These are phyloP conservation scores for Agrotis puta DNA, from an alignment of 2,888 invertebrate species.

Conservation along the genomic window DNA sequence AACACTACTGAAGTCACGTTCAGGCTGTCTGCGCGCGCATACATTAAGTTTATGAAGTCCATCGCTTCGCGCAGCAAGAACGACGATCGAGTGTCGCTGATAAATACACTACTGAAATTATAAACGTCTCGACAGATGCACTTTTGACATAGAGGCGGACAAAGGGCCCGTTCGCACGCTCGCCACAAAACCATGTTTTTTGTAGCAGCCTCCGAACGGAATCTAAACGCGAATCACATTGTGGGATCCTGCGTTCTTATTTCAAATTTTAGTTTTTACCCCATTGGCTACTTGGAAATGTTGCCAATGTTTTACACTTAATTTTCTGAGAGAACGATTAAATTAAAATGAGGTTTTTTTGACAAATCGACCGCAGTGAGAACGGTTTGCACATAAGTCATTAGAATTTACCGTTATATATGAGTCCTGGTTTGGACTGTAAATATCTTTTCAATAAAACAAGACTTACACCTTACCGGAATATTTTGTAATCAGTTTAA, in stretches of 20 bases:
- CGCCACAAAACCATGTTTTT: slow-evolving; percentile 81
- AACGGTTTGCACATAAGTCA: slow-evolving; percentile 43
- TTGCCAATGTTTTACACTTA: slow-evolving; percentile 61
- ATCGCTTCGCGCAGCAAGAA: slow-evolving; percentile 34
- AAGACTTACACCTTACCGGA: not conserved
- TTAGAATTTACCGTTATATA: slow-evolving; percentile 51
- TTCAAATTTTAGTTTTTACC: slow-evolving; percentile 64
- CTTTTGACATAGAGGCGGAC: slow-evolving; percentile 80
- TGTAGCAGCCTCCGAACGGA: slow-evolving; percentile 81
- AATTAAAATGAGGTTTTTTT: slow-evolving; percentile 59
- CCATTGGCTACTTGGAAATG: slow-evolving; percentile 61
- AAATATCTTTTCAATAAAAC: not conserved
- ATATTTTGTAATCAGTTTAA: not conserved
- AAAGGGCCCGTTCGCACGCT: slow-evolving; percentile 87
- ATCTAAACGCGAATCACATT: slow-evolving; percentile 85
- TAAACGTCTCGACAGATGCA: slow-evolving; percentile 84
- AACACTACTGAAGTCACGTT: slow-evolving; percentile 27
- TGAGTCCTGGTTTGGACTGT: not conserved
- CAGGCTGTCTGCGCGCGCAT: slow-evolving; percentile 29
- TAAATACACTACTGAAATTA: slow-evolving; percentile 77
- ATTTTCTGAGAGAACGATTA: slow-evolving; percentile 63
- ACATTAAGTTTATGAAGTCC: slow-evolving; percentile 29
- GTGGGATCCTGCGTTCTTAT: slow-evolving; percentile 78
- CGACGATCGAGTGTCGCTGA: slow-evolving; percentile 53
- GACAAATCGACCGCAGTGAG: slow-evolving; percentile 39